Base-by-base conservation (phyloP, 2,113 vertebrate genomes). In the Rhineura floridana region DNA sequence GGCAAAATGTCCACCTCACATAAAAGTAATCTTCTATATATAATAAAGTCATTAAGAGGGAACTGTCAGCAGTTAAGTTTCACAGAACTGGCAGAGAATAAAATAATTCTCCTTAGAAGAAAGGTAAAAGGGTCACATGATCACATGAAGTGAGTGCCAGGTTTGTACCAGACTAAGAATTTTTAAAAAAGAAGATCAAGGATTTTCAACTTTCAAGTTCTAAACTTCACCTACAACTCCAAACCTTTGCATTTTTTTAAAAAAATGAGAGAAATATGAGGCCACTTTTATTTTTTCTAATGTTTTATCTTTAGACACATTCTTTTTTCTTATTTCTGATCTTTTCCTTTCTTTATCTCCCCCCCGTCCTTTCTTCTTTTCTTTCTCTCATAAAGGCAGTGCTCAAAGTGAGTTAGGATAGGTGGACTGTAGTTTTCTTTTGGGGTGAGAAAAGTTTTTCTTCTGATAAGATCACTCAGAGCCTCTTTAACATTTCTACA, bases 1-100 rank as follows among this genome's bases (percentile, higher is more conserved):
- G 87, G 92, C 93, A 87, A 84, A 88, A 92, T 87, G 84, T 89
- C 81, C 62, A 87, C 88, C 91, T 44, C 89, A 62, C 84, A 83
- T 86, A 82, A 89, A 91, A 93, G 90, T 94, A 93, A 88, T 83
- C 82, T 73, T 87, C 91, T 89, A 42, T 91, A 69, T 91, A 25
- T 83, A 89, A 46, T 63, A 77, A n/a, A 80, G 63, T 69, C 67
- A 44, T 78, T 92, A 89, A 77, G 81, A 9, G 86, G 78, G 76
- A 94, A 93, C 55, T 63, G 42, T 44, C 39, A 86, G 73, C 52
- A 67, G 65, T 65, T 46, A 86, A 48, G 73, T 19, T 82, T 62
- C 59, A 65, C 1, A 46, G 73, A 36, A 63, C 77, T 92, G 91
- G 89, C 92, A 48, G 39, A 91, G 28, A 10, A 84, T 15, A 88